A percentile compares a stretch with the other conserved stretches of the same genome.
Evolutionary conservation across 2,113 vertebrate species (phyloP).

Genomic region (Dinomys branickii): DNA sequence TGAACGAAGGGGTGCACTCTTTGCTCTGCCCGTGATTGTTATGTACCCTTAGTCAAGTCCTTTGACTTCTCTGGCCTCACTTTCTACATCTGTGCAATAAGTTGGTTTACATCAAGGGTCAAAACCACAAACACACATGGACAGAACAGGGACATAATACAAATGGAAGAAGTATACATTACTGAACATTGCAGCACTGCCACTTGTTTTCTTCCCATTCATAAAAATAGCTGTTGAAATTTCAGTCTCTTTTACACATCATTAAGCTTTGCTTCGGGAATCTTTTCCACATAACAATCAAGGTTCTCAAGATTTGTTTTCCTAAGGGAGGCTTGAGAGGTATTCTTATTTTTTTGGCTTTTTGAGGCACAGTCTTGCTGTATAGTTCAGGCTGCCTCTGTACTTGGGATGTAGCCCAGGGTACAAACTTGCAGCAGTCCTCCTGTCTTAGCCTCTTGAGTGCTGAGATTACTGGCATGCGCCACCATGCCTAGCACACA

Average conservation of each 20-base stretch:
- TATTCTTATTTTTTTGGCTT: not conserved
- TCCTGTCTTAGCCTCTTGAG: no score
- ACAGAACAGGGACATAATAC: not conserved
- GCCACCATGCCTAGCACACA: no score
- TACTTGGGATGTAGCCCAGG: no score
- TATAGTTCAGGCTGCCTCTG: no score
- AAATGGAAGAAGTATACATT: not conserved
- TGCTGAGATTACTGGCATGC: no score
- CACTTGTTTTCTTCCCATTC: not conserved
- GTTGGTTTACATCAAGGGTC: not conserved
- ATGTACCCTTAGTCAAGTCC: not conserved
- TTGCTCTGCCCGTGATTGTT: not conserved
- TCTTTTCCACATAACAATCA: not conserved
- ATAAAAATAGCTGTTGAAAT: not conserved
- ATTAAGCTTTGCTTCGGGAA: not conserved
- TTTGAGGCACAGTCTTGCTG: no score
- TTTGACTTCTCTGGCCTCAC: not conserved
- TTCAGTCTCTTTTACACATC: constrained; percentile 15
- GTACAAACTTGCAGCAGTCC: no score
- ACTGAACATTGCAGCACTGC: not conserved
- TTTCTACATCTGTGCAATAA: not conserved
- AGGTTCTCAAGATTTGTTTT: constrained; percentile 15
- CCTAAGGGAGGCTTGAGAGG: not conserved
- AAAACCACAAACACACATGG: not conserved
- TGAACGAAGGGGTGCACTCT: not conserved